Evolutionary conservation across 1,140 invertebrate species (phyloP).

Genomic region (Cataglyphis hispanica): DNA sequence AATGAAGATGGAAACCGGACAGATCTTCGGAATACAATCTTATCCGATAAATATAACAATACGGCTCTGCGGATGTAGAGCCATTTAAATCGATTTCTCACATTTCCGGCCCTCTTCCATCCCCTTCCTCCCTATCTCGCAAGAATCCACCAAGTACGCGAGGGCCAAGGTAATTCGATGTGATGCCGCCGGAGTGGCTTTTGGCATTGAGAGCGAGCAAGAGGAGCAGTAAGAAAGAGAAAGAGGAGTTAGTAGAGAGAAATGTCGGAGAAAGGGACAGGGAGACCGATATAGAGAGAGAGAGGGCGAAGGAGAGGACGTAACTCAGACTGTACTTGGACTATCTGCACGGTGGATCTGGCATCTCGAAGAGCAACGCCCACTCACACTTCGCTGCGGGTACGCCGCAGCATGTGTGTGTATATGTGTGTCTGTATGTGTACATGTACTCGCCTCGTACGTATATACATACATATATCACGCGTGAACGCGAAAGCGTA

Average conservation of each 20-base stretch:
- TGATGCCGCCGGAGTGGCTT: constrained; percentile 34
- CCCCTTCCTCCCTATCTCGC: neutral
- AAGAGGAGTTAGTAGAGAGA: constrained; percentile 22
- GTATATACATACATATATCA: neutral
- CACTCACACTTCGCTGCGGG: constrained; percentile 72
- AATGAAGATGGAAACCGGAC: neutral
- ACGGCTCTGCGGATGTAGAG: neutral
- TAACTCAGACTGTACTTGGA: constrained; percentile 73
- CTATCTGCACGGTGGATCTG: constrained; percentile 78
- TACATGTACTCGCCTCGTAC: constrained; percentile 2
- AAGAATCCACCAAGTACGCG: constrained; percentile 29
- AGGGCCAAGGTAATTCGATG: constrained; percentile 54
- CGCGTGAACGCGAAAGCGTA: neutral
- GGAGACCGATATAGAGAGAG: constrained; percentile 6
- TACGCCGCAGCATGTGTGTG: constrained; percentile 29
- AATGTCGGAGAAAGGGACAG: constrained; percentile 33
- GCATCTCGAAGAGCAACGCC: constrained; percentile 78
- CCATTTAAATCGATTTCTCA: constrained; percentile 33
- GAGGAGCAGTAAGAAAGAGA: neutral
- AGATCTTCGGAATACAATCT: neutral
- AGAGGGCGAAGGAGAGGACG: constrained; percentile 64
- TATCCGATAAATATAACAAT: constrained; percentile 14
- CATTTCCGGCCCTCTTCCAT: neutral
- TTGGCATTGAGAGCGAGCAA: constrained; percentile 1
- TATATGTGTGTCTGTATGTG: too few species aligned